phyloP scores from a whole-genome alignment of 2,113 vertebrate genomes.

The Tautogolabrus adspersus region DNA sequence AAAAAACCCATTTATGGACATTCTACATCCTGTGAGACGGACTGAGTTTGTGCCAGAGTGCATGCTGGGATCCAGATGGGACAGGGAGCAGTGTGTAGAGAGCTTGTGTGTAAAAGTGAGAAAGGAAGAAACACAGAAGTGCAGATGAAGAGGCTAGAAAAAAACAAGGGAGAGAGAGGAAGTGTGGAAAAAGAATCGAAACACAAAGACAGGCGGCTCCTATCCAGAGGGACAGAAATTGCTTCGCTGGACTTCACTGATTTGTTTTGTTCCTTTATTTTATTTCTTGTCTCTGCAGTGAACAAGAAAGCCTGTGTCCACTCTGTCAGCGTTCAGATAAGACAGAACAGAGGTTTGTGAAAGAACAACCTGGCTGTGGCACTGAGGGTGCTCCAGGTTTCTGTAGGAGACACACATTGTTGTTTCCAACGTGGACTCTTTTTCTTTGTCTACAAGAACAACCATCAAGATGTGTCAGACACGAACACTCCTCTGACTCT shows the following conservation, averaged over 20 bases:
- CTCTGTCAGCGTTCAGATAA: background rate
- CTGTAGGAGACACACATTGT: slow-evolving; percentile 2
- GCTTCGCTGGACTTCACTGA: background rate
- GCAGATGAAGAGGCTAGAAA: background rate
- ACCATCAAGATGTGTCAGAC: slow-evolving; percentile 3
- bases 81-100: background rate
- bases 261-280: slow-evolving; percentile 12
- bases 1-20: background rate
- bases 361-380: slow-evolving; percentile 12
- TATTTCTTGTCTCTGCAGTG: background rate
- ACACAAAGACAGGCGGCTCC: background rate
- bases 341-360: slow-evolving; percentile 2
- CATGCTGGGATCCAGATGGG: background rate
- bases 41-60: background rate
- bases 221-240: background rate
- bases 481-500: background rate
- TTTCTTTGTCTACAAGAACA: background rate
- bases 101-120: background rate
- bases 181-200: background rate
- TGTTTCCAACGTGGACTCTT: background rate
- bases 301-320: background rate
- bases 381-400: slow-evolving; percentile 14
- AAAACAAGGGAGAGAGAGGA: background rate
- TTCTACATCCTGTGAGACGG: background rate
- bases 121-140: background rate